phyloP scores from a whole-genome alignment of 2,888 invertebrate genomes.

The Alviniconcha strummeri region DNA sequence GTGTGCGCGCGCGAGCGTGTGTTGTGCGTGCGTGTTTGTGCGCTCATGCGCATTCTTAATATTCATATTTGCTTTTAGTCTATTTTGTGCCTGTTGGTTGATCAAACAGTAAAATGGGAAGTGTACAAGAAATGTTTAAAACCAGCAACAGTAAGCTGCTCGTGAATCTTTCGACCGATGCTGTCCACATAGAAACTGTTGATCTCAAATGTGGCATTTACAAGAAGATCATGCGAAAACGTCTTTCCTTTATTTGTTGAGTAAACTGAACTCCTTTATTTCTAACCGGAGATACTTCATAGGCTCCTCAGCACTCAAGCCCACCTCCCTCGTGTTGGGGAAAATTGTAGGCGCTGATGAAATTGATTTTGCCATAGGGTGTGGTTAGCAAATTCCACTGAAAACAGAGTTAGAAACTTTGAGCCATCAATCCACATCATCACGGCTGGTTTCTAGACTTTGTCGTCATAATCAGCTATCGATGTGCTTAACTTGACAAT shows the following conservation, averaged over 20 bases:
- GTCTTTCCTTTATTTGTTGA: conserved; percentile 5
- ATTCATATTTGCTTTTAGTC: too few relatives aligned
- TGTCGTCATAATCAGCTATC: conserved; percentile 13
- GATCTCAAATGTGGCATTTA: neutral
- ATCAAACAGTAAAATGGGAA: too few relatives aligned
- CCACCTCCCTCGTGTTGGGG: conserved; percentile 16
- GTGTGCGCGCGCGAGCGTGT: neutral
- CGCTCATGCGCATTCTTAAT: too few relatives aligned
- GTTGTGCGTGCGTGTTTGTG: neutral
- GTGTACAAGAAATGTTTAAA: too few relatives aligned
- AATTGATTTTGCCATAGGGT: conserved; percentile 18
- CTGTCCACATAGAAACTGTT: neutral
- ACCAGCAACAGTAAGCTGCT: too few relatives aligned
- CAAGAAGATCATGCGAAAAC: neutral
- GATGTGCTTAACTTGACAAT: conserved; percentile 22
- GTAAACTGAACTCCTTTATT: neutral
- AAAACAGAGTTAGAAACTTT: conserved; percentile 17
- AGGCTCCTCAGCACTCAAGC: neutral
- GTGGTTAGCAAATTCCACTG: neutral
- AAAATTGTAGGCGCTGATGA: neutral
- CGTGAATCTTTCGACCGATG: too few relatives aligned
- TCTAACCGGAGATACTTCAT: neutral
- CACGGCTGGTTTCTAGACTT: conserved; percentile 12
- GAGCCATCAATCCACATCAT: conserved; percentile 20
- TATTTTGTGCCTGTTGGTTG: too few relatives aligned